Percentiles rank a stretch among this genome's conserved stretches.
Evolutionary conservation across 2,797 vertebrate genomes (phyloP).

Genomic region (Pyrocephalus nanus): DNA sequence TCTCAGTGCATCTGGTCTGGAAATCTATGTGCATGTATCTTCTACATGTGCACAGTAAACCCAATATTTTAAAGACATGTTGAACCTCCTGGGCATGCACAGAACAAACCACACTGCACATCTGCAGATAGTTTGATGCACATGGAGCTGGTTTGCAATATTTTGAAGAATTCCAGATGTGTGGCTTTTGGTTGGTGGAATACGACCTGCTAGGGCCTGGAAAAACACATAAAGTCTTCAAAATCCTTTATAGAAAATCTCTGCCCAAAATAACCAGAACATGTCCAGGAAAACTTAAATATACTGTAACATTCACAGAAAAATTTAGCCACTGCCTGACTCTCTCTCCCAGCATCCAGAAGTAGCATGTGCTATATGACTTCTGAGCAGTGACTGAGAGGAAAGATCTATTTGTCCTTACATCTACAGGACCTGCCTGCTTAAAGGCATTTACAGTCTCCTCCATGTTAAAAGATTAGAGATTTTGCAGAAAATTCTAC

Average conservation of each 20-base stretch:
- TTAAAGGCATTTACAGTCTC: background rate
- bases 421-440: background rate
- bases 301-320: background rate
- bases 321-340: background rate
- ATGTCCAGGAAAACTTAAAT: background rate
- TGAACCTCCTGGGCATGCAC: background rate
- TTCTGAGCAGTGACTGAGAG: background rate
- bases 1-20: background rate
- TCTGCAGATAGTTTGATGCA: background rate
- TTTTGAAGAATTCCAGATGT: slow-evolving; percentile 17
- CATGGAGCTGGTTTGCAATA: background rate
- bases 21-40: background rate
- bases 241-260: background rate
- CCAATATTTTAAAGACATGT: background rate
- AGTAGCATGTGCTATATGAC: background rate
- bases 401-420: background rate
- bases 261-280: background rate
- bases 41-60: background rate
- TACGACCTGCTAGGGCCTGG: background rate
- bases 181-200: background rate
- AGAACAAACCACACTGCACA: background rate
- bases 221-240: background rate
- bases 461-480: background rate
- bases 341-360: background rate
- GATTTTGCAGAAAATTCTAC: background rate